Percentiles rank a stretch among this genome's conserved stretches.
Evolutionary conservation across 2,888 invertebrate genomes (phyloP).

Genomic region (Acrobasis consociella): DNA sequence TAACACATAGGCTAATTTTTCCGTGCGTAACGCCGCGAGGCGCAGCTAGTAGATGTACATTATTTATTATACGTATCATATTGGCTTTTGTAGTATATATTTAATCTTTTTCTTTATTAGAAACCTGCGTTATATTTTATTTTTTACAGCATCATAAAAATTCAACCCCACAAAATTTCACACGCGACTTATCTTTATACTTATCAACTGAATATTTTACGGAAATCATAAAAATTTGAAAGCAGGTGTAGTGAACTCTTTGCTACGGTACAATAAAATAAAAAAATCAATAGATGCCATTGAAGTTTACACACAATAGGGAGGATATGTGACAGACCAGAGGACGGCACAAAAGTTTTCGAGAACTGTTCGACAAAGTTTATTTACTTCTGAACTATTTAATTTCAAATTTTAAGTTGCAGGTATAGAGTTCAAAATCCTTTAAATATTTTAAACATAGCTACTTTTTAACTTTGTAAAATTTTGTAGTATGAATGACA

Average conservation of each 20-base stretch:
- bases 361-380: constrained; percentile 52
- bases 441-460: constrained; percentile 23
- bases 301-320: constrained; percentile 73
- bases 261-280: constrained; percentile 49
- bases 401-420: constrained; percentile 10
- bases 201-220: constrained; percentile 34
- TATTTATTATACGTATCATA: no score
- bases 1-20: no score
- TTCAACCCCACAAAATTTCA: constrained; percentile 28
- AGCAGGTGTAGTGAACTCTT: constrained; percentile 75
- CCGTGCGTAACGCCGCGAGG: no score
- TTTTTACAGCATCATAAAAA: constrained; percentile 9
- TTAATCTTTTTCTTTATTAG: neutral
- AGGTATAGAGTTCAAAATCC: constrained; percentile 41
- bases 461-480: constrained; percentile 31
- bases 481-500: constrained; percentile 64
- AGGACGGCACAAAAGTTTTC: constrained; percentile 75
- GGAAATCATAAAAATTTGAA: constrained; percentile 43
- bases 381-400: constrained; percentile 21
- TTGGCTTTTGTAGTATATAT: neutral
- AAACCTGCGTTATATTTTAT: neutral
- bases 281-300: constrained; percentile 66
- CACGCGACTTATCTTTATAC: constrained; percentile 28
- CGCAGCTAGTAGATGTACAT: no score
- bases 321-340: constrained; percentile 80